These are phyloP conservation scores for Podocnemis expansa DNA, from an alignment of 2,113 vertebrate genomes.

Conservation along the genomic window DNA sequence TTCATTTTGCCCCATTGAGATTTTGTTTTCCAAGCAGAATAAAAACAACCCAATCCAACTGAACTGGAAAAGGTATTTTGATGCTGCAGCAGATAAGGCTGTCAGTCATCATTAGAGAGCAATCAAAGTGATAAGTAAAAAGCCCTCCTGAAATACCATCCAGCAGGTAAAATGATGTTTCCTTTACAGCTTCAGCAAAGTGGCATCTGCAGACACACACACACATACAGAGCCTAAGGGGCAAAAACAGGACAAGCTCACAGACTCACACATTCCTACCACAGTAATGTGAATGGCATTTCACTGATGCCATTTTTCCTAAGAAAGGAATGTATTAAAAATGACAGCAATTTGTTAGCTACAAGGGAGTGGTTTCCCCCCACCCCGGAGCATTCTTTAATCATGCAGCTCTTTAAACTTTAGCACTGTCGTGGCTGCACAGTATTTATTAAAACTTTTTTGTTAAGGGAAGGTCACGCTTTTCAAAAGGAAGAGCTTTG, in stretches of 20 bases:
- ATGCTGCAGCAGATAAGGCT: background rate
- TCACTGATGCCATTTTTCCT: slow-evolving; percentile 12
- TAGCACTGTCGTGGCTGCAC: background rate
- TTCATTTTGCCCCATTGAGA: background rate
- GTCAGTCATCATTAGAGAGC: background rate
- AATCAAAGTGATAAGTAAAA: slow-evolving; percentile 21
- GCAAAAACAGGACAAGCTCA: slow-evolving; percentile 16
- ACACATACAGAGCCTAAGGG: background rate
- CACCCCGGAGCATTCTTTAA: background rate
- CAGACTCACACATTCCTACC: slow-evolving; percentile 12
- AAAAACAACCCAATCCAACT: background rate
- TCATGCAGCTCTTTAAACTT: background rate
- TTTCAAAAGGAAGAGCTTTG: background rate
- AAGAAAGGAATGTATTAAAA: background rate
- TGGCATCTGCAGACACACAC: slow-evolving; percentile 44
- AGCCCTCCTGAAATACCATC: slow-evolving; percentile 46
- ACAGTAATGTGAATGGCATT: slow-evolving; percentile 6
- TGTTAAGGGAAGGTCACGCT: background rate
- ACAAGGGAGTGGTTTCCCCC: background rate
- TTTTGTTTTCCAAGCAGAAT: background rate
- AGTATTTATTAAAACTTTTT: background rate
- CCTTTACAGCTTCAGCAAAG: slow-evolving; percentile 22
- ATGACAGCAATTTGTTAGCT: slow-evolving; percentile 2
- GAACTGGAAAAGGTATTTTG: background rate
- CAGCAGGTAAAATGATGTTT: slow-evolving; percentile 51